Conservation (phyloP, 2,113 vertebrate species). For the Malaclemys terrapin region DNA sequence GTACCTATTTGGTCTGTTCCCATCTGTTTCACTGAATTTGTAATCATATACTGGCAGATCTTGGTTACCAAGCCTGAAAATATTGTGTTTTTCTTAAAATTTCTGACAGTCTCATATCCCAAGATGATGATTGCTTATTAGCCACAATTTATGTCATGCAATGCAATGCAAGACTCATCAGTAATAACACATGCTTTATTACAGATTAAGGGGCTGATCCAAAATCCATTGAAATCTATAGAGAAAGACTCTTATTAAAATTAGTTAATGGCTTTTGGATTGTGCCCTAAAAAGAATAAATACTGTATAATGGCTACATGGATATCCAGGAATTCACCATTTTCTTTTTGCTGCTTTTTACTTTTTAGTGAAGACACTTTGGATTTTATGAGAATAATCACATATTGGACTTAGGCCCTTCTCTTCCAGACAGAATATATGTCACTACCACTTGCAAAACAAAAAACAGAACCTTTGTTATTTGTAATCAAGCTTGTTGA, state of each 20-base stretch:
- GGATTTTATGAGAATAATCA: not conserved
- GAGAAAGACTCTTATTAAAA: not conserved
- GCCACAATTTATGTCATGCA: not conserved
- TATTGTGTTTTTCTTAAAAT: not conserved
- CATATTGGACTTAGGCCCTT: not conserved
- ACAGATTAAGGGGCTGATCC: not conserved
- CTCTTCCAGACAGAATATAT: not conserved
- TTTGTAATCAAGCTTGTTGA: not conserved
- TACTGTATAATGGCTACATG: not conserved
- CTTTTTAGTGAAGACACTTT: not conserved
- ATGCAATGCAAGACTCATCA: not conserved
- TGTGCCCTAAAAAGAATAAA: not conserved
- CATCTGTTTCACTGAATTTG: not conserved
- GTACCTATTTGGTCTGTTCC: not conserved
- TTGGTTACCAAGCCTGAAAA: not conserved
- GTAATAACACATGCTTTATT: not conserved
- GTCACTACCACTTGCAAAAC: not conserved
- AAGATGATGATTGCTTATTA: not conserved
- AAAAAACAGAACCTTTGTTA: not conserved
- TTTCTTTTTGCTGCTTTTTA: not conserved
- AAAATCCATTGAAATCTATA: not conserved
- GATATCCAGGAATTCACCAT: not conserved
- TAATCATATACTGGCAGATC: not conserved
- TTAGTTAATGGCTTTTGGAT: not conserved
- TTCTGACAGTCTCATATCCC: not conserved